Evolutionary conservation across 2,113 vertebrate genomes (phyloP), one percentile per base, ranked within the genome.

Genomic region (Brachypteracias leptosomus): DNA sequence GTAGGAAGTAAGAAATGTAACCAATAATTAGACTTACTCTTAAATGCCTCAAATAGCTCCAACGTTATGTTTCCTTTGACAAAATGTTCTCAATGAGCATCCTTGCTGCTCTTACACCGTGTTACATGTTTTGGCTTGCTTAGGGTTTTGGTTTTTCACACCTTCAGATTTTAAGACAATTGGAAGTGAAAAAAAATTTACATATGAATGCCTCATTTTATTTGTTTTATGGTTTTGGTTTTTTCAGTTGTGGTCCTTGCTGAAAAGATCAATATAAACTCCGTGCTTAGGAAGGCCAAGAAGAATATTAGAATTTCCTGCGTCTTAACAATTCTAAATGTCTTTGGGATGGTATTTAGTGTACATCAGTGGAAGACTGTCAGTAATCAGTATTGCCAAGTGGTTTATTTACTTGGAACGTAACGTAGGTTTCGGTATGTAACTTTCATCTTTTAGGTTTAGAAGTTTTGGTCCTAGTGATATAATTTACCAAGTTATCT

Each of bases 401-500:
- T 75, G 44, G 29, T 91, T 85, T 81, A 63, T 85, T 91, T 88
- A 84, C 86, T 80, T 81, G 40, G 73, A 61, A 81, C 59, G 42
- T 44, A 68, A 36, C 19, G 18, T 2, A 44, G 17, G 8, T 58
- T 92, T 75, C 3, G 1, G 28, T 70, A 65, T 1, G 1, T 63
- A 90, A 90, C 29, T 90, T 88, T 63, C 16, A 44, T 89, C 36
- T 54, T 87, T 85, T 40, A 62, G 71, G 40, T 84, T 77, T 40
- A 67, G 44, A 87, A 77, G 49, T 75, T 93, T 89, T 84, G 85
- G 40, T 61, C 51, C 44, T 70, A 75, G 49, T 5, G 15, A 68
- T 78, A 52, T 44, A 90, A 94, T 88, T 91, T 90, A 66, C n/a
- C 8, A 68, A 84, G 44, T 75, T 95, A 86, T 84, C 70, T 68